A percentile compares a stretch with the other conserved stretches of the same genome.
Evolutionary conservation across 2,888 invertebrate species (phyloP).

Genomic region (Malthinus flaveolus): DNA sequence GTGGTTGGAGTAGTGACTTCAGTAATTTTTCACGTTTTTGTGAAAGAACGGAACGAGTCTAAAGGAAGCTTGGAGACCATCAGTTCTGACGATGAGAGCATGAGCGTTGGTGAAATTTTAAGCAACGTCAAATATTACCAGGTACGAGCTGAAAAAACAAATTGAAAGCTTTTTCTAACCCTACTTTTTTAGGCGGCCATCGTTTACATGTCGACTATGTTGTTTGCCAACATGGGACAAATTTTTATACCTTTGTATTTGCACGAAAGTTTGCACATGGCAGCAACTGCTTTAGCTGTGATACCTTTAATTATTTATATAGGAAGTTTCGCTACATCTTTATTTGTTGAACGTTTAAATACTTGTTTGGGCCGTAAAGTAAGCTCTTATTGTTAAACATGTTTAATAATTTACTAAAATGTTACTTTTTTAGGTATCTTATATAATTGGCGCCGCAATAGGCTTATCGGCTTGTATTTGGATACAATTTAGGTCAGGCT

Average conservation of each 20-base stretch:
- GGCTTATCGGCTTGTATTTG: conserved; percentile 69
- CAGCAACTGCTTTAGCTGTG: conserved; percentile 75
- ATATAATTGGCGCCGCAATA: conserved; percentile 67
- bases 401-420: conserved; percentile 70
- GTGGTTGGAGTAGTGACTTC: conserved; percentile 68
- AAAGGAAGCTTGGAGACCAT: conserved; percentile 46
- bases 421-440: conserved; percentile 62
- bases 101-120: conserved; percentile 45
- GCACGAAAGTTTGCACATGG: conserved; percentile 72
- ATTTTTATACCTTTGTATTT: conserved; percentile 86
- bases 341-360: conserved; percentile 72
- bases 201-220: conserved; percentile 83
- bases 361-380: conserved; percentile 67
- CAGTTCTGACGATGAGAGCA: conserved; percentile 39
- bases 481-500: conserved; percentile 66
- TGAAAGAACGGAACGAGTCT: conserved; percentile 60
- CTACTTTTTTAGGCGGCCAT: conserved; percentile 68
- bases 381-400: conserved; percentile 50
- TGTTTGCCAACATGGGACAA: conserved; percentile 84
- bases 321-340: conserved; percentile 76
- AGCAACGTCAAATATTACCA: conserved; percentile 47
- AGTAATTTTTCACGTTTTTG: conserved; percentile 71
- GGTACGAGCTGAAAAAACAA: conserved; percentile 18
- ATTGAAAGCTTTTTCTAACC: conserved; percentile 19
- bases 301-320: conserved; percentile 83